Percentiles rank a stretch among this genome's conserved stretches.
phyloP scores from a whole-genome alignment of 2,888 invertebrate species.

The Ormyrus rosae region DNA sequence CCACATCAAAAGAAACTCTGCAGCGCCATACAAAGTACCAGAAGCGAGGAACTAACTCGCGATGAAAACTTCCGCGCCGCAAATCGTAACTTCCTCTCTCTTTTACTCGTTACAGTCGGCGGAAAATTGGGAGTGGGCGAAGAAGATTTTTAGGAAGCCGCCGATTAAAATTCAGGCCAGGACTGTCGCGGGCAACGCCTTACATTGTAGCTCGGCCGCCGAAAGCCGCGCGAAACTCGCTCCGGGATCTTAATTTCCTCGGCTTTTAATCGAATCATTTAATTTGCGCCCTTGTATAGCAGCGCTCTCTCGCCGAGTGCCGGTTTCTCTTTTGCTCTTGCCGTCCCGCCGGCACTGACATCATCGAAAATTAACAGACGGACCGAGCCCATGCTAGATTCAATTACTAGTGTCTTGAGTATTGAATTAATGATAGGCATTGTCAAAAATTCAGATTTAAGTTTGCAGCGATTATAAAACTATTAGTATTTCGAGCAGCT shows the following conservation, averaged over 20 bases:
- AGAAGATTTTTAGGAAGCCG: slow-evolving; percentile 9
- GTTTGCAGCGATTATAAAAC: too few species aligned
- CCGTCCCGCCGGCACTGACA: slow-evolving; percentile 5
- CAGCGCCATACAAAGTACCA: neutral
- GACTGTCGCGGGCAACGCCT: neutral
- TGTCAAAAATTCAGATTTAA: slow-evolving; percentile 65
- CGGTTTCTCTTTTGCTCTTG: neutral
- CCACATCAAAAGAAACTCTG: neutral
- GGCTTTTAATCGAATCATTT: slow-evolving; percentile 72
- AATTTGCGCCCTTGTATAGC: slow-evolving; percentile 69
- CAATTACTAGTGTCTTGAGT: slow-evolving; percentile 65
- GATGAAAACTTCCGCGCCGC: slow-evolving; percentile 15
- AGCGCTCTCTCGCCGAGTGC: neutral
- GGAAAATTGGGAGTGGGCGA: neutral
- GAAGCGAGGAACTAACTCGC: neutral
- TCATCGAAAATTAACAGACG: slow-evolving; percentile 68
- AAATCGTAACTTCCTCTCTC: neutral
- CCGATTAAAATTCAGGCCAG: slow-evolving; percentile 32
- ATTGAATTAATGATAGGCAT: slow-evolving; percentile 67
- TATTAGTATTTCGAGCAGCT: too few species aligned
- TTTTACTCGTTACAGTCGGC: neutral
- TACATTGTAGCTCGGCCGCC: too few species aligned
- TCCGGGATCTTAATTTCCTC: slow-evolving; percentile 61
- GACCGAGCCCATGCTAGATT: slow-evolving; percentile 64
- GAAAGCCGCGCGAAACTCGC: too few species aligned